phyloP scores from a whole-genome alignment of 2,888 invertebrate species.

The Acanthoscelides obtectus region DNA sequence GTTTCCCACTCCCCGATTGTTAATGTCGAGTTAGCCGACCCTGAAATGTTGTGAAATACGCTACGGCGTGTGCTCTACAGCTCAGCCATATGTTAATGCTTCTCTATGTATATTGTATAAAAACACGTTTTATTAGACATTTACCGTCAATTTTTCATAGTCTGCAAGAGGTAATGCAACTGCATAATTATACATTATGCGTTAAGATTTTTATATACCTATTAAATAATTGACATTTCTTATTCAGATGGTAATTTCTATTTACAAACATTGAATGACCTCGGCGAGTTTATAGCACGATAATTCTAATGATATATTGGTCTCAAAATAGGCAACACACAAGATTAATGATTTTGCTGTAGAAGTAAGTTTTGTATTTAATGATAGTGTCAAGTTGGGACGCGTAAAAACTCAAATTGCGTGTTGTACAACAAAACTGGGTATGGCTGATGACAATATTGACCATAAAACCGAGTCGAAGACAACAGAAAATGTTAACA shows the following conservation, averaged over 20 bases:
- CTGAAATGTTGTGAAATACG: constrained; percentile 14
- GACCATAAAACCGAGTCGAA: too few species aligned
- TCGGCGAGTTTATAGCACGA: constrained; percentile 8
- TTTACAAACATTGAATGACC: constrained; percentile 17
- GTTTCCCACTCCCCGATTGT: background rate
- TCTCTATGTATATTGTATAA: constrained; percentile 15
- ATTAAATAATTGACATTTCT: constrained; percentile 14
- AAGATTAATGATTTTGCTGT: background rate
- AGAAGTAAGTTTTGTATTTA: background rate
- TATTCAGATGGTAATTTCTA: constrained; percentile 17
- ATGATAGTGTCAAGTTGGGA: too few species aligned
- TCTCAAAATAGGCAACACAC: background rate
- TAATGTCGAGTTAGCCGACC: constrained; percentile 1
- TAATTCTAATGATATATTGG: constrained; percentile 7
- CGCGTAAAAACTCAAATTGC: too few species aligned
- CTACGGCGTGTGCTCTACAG: constrained; percentile 11
- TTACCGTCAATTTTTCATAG: constrained; percentile 16
- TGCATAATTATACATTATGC: constrained; percentile 15
- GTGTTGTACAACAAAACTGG: too few species aligned
- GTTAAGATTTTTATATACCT: constrained; percentile 7
- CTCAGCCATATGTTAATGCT: constrained; percentile 12
- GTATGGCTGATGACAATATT: too few species aligned
- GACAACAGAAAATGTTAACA: too few species aligned
- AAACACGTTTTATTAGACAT: constrained; percentile 15
- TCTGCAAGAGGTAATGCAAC: constrained; percentile 12